Conservation (phyloP, 2,113 vertebrate species). For the Tretioscincus oriximinensis region DNA sequence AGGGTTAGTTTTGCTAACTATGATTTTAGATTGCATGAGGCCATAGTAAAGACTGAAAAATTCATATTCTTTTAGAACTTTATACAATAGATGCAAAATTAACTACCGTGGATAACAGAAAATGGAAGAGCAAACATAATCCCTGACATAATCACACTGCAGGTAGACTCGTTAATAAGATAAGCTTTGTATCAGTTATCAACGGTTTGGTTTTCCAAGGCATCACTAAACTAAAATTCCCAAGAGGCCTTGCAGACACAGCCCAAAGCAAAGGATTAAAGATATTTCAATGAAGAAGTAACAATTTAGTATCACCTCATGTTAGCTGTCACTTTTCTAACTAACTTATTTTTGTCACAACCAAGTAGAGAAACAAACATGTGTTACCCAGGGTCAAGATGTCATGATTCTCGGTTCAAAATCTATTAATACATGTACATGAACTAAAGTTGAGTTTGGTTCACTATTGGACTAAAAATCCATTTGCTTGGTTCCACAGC, state of each 20-base stretch:
- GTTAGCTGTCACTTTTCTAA: no score
- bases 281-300: no score
- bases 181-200: no score
- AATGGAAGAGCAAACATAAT: neutral
- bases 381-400: neutral
- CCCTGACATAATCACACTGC: neutral
- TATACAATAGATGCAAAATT: slow-evolving; percentile 55
- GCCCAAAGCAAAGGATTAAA: no score
- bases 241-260: no score
- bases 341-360: no score
- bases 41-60: slow-evolving; percentile 42
- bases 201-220: no score
- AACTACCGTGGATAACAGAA: slow-evolving; percentile 7
- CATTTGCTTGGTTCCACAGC: no score
- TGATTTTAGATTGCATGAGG: slow-evolving; percentile 1
- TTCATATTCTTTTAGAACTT: slow-evolving; percentile 40
- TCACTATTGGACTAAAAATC: no score
- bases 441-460: no score
- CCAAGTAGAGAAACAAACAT: neutral
- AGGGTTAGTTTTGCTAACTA: slow-evolving; percentile 47
- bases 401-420: neutral
- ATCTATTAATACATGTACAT: neutral
- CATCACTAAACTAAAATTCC: no score
- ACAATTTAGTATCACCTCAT: no score
- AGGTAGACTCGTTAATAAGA: neutral